Base-by-base conservation (phyloP, 37 sponge, comb jelly and placozoan genomes). In the Cliona cf. orientalis region DNA sequence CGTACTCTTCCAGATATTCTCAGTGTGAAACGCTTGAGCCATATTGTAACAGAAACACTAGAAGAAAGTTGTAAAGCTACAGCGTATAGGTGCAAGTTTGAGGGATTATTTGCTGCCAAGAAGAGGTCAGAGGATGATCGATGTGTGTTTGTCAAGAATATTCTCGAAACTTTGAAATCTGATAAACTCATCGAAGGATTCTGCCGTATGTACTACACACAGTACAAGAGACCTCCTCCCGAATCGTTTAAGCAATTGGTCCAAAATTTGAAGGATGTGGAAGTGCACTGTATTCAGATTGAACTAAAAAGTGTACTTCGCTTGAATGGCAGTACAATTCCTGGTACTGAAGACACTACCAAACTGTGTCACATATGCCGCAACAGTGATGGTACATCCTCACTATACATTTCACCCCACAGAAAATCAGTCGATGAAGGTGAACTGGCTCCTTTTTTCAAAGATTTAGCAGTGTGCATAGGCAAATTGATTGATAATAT, bases 361-460 rank as follows among this genome's bases (percentile, higher is more conserved):
- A 42, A n/a, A n/a, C n/a, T n/a, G n/a, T n/a, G n/a, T n/a, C n/a
- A 31, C 26, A 49, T 25, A 35, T 35, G 44, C 23, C 29, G 28
- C 7, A 4, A 64, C 23, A 2, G 28, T 28, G 40, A 43, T 25
- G 46, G 3, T 22, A 60, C 58, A 11, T 22, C 3, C 5, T 2
- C 36, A 5, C 31, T 86, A n/a, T 71, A 58, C 62, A 71, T 86
- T 29, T 41, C 82, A 34, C 72, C 86, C 3, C 86, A 86, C 62
- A 42, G 38, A 42, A 62, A 2, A 9, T 38, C 58, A 25, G 25
- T 49, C 36, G 37, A 9, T 61, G 53, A 78, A 39, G 72, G 60
- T 7, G 36, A 67, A 40, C 12, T 25, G n/a, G n/a, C n/a, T n/a
- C n/a, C n/a, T 0, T 36, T 74, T 12, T 26, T 65, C 1, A 65